A percentile compares a stretch with the other conserved stretches of the same genome.
phyloP scores from a whole-genome alignment of 2,113 vertebrate genomes.

The Neogobius melanostomus region DNA sequence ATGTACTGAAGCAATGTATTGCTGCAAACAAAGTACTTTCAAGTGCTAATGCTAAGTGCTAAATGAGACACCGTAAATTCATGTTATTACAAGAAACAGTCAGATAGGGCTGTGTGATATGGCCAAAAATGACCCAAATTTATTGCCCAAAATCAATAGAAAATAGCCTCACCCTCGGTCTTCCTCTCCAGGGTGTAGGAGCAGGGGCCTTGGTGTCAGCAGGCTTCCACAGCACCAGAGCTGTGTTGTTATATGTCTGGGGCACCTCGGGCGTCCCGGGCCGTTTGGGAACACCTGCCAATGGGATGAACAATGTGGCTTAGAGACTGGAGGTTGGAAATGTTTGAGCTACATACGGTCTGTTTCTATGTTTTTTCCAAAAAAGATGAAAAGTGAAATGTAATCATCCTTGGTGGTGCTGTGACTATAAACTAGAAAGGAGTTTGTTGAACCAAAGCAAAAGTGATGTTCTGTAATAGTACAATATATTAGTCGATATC shows the following conservation, averaged over 20 bases:
- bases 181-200: constrained; percentile 87
- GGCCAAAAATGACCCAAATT: too few species aligned
- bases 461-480: not conserved
- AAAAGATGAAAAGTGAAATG: not conserved
- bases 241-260: constrained; percentile 91
- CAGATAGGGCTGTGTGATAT: not conserved
- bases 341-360: not conserved
- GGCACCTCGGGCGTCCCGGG: constrained; percentile 90
- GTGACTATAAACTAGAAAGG: not conserved
- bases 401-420: not conserved
- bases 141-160: too few species aligned
- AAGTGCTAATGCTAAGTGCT: too few species aligned
- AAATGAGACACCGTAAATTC: too few species aligned
- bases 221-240: constrained; percentile 92
- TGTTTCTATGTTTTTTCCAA: not conserved
- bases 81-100: too few species aligned
- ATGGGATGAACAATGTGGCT: not conserved
- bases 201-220: constrained; percentile 85
- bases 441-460: constrained; percentile 7
- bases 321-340: too few species aligned
- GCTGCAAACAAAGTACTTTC: too few species aligned
- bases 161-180: constrained; percentile 78
- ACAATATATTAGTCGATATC: constrained; percentile 15
- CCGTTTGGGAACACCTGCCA: constrained; percentile 84
- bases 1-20: too few species aligned